phyloP scores from a whole-genome alignment of 2,797 vertebrate genomes.

The Gambusia yucatana region DNA sequence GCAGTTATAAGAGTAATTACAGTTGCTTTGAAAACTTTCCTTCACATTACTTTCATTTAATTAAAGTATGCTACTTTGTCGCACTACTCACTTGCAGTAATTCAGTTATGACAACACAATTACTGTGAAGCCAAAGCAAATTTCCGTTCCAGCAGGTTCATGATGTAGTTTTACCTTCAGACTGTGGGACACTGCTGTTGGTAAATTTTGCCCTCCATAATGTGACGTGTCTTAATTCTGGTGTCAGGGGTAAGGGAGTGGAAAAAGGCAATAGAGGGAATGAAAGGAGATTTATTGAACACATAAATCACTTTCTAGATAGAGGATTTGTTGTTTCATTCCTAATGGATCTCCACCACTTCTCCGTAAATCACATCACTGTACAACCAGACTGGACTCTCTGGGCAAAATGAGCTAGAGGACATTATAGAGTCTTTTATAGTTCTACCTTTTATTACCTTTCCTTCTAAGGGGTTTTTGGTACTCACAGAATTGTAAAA shows the following conservation, averaged over 20 bases:
- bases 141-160: slow-evolving; percentile 25
- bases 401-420: slow-evolving; percentile 31
- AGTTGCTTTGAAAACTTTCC: neutral
- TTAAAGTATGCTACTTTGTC: slow-evolving; percentile 4
- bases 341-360: slow-evolving; percentile 70
- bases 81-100: slow-evolving; percentile 10
- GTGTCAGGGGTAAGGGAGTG: slow-evolving; percentile 67
- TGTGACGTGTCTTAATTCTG: slow-evolving; percentile 55
- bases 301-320: slow-evolving; percentile 75
- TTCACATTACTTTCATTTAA: slow-evolving; percentile 4
- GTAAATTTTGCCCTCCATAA: slow-evolving; percentile 44
- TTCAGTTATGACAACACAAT: slow-evolving; percentile 1
- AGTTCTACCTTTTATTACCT: slow-evolving; percentile 14
- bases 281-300: slow-evolving; percentile 73
- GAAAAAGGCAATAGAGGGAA: slow-evolving; percentile 60
- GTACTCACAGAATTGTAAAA: neutral
- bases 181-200: slow-evolving; percentile 34
- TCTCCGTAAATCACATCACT: slow-evolving; percentile 67
- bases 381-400: slow-evolving; percentile 39
- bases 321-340: slow-evolving; percentile 70
- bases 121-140: slow-evolving; percentile 15
- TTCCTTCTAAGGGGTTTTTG: neutral
- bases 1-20: neutral
- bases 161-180: slow-evolving; percentile 24
- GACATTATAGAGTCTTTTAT: slow-evolving; percentile 35